A percentile compares a stretch with the other conserved stretches of the same genome.
phyloP scores from a whole-genome alignment of 2,888 invertebrate species.

The Omphaloscelis lunosa region DNA sequence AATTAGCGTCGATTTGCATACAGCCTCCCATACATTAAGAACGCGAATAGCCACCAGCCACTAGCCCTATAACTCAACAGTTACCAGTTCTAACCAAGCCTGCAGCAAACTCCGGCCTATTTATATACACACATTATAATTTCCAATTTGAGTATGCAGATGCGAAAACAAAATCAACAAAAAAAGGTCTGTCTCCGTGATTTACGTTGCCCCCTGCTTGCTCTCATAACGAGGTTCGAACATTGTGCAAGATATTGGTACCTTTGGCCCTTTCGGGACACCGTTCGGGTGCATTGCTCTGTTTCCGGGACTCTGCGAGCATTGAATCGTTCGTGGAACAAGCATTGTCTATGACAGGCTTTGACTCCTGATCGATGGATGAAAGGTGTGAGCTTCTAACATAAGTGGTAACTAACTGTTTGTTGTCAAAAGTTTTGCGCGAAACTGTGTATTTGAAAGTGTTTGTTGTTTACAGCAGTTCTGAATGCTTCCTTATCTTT shows the following conservation, averaged over 20 bases:
- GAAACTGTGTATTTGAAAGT: constrained; percentile 21
- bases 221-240: constrained; percentile 66
- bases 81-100: constrained; percentile 51
- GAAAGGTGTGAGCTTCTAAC: constrained; percentile 50
- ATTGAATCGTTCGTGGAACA: constrained; percentile 77
- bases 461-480: constrained; percentile 1
- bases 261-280: neutral
- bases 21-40: constrained; percentile 25
- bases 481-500: constrained; percentile 13
- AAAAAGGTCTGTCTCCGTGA: constrained; percentile 63
- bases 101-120: constrained; percentile 47
- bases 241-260: constrained; percentile 63
- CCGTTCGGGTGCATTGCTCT: constrained; percentile 64
- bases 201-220: constrained; percentile 70
- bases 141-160: constrained; percentile 69
- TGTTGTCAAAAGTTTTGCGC: constrained; percentile 40
- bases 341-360: constrained; percentile 56
- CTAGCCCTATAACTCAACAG: constrained; percentile 42
- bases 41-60: neutral
- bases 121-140: constrained; percentile 64
- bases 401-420: constrained; percentile 39
- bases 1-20: constrained; percentile 44
- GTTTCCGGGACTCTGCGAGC: constrained; percentile 82
- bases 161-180: constrained; percentile 61
- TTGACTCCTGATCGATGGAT: constrained; percentile 59